Conservation (phyloP, 1,140 invertebrate genomes). For the Heliconius melpomene region DNA sequence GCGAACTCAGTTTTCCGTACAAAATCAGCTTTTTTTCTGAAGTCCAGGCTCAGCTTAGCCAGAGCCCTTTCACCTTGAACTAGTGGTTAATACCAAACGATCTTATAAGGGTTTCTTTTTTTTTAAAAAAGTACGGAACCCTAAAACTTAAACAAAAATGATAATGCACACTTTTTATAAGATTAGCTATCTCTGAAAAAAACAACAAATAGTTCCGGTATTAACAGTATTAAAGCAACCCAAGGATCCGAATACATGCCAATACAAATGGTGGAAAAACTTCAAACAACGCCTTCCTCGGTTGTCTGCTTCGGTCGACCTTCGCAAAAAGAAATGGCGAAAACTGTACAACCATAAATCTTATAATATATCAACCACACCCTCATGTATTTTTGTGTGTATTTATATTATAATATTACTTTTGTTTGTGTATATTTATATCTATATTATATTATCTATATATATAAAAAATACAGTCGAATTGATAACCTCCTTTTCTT, state of each 20-base stretch:
- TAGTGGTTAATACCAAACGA: no score
- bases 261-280: constrained; percentile 38
- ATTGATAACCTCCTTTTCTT: no score
- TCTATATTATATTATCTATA: background rate
- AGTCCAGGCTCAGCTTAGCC: no score
- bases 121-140: no score
- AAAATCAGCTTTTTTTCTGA: no score
- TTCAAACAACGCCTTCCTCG: constrained; percentile 31
- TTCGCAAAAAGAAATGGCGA: constrained; percentile 29
- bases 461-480: no score
- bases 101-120: no score
- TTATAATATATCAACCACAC: constrained; percentile 25
- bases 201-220: constrained; percentile 18
- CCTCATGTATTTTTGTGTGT: background rate
- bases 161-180: background rate
- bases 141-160: background rate
- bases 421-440: background rate
- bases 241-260: constrained; percentile 27
- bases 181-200: background rate
- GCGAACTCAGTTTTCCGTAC: no score
- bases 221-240: constrained; percentile 25
- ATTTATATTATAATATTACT: background rate
- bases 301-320: constrained; percentile 27
- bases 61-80: no score
- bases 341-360: constrained; percentile 27